A percentile compares a stretch with the other conserved stretches of the same genome.
Evolutionary conservation across 2,888 invertebrate genomes (phyloP).

Genomic region (Zonitis immaculata): DNA sequence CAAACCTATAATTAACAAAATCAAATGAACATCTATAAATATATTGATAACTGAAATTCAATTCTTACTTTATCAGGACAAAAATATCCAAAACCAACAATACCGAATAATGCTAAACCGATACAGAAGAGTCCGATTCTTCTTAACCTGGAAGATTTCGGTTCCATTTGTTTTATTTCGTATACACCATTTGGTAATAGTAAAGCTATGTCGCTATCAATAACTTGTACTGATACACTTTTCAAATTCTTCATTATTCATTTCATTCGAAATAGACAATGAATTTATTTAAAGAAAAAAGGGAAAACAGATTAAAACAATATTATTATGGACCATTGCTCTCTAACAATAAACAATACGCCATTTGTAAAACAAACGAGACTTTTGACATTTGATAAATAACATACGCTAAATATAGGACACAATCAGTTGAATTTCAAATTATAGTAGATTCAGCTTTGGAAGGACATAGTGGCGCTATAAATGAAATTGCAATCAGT

Average conservation of each 20-base stretch:
- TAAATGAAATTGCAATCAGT: too few relatives aligned
- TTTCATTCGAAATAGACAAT: conserved; percentile 21
- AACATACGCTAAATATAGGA: not conserved
- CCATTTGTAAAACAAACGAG: not conserved
- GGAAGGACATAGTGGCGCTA: too few relatives aligned
- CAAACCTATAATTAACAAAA: conserved; percentile 57
- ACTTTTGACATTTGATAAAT: not conserved
- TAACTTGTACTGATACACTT: conserved; percentile 74
- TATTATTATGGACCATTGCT: not conserved
- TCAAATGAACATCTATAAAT: too few relatives aligned
- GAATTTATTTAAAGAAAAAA: not conserved
- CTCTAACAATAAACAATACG: not conserved
- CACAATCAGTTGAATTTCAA: not conserved
- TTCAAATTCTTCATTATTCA: conserved; percentile 49
- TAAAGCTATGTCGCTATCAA: conserved; percentile 75
- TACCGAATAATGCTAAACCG: conserved; percentile 76
- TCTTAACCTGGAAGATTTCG: conserved; percentile 70
- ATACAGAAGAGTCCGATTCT: conserved; percentile 78
- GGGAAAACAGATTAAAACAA: not conserved
- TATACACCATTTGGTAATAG: conserved; percentile 72
- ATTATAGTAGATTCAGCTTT: too few relatives aligned
- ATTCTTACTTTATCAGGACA: conserved; percentile 78
- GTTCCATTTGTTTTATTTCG: conserved; percentile 83
- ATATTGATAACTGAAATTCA: too few relatives aligned
- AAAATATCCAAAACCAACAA: conserved; percentile 85